A percentile compares a stretch with the other conserved stretches of the same genome.
phyloP scores from a whole-genome alignment of 2,113 vertebrate genomes.

The Macquaria australasica region DNA sequence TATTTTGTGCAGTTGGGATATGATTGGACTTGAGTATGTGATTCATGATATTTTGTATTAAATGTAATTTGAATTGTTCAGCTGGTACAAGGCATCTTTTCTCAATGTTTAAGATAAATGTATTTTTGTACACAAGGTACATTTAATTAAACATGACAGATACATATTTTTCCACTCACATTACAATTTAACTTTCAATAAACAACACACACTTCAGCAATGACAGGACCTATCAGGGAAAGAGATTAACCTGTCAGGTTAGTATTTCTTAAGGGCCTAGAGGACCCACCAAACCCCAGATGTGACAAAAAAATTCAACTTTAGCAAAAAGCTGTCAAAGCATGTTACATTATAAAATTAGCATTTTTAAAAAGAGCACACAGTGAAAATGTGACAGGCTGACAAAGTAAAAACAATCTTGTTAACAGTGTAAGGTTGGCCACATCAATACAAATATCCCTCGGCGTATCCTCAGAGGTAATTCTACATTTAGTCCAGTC shows the following conservation, averaged over 20 bases:
- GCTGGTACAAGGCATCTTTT: neutral
- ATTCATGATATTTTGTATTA: neutral
- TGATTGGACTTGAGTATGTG: neutral
- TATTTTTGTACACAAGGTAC: neutral
- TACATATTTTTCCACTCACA: neutral
- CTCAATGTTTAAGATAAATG: neutral
- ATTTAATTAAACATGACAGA: neutral
- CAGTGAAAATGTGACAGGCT: neutral
- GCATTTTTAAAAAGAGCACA: neutral
- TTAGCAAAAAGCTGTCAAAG: neutral
- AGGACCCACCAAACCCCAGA: neutral
- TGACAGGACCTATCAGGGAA: neutral
- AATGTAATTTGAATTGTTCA: neutral
- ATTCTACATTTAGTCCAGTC: conserved; percentile 20
- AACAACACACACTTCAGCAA: neutral
- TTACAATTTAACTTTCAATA: neutral
- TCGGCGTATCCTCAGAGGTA: neutral
- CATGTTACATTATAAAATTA: neutral
- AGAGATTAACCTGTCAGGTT: neutral
- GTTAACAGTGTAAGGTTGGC: neutral
- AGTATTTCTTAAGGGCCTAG: neutral
- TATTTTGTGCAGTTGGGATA: neutral
- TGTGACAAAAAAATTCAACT: neutral
- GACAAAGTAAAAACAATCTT: conserved; percentile 13
- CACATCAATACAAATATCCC: conserved; percentile 5